phyloP scores from a whole-genome alignment of 92 coral and sea anemone species.

The Micromussa lordhowensis region DNA sequence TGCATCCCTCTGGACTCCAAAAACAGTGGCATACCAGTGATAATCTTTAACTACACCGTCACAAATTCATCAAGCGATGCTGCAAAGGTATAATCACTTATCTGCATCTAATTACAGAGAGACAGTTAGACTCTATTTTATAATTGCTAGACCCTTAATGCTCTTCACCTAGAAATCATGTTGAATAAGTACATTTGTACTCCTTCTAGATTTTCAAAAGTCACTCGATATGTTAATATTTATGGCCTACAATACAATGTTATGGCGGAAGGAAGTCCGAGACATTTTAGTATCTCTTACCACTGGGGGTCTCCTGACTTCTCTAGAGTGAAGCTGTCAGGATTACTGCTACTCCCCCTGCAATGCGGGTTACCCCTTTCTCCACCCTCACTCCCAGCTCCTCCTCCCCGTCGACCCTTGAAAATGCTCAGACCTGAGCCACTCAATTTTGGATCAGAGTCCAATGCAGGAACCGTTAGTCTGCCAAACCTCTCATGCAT shows the following conservation, averaged over 20 bases:
- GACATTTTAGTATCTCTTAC: too few relatives aligned
- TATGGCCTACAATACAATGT: too few relatives aligned
- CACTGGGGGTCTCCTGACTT: too few relatives aligned
- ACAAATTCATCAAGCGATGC: constrained; percentile 67
- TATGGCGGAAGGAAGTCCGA: too few relatives aligned
- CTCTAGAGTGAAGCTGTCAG: too few relatives aligned
- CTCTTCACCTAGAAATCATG: too few relatives aligned
- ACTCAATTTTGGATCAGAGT: not conserved
- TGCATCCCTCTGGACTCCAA: constrained; percentile 86
- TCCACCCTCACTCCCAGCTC: too few relatives aligned
- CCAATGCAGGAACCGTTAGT: not conserved
- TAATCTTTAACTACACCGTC: constrained; percentile 86
- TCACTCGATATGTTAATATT: too few relatives aligned
- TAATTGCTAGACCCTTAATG: not conserved
- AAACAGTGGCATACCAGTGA: constrained; percentile 91
- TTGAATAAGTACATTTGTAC: not conserved
- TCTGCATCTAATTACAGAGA: not conserved
- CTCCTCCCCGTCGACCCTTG: too few relatives aligned
- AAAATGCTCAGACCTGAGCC: too few relatives aligned
- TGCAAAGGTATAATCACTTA: constrained; percentile 55
- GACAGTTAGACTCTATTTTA: not conserved
- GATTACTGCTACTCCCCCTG: too few relatives aligned
- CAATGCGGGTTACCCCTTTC: too few relatives aligned
- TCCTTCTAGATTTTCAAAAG: not conserved
- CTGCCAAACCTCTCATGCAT: not conserved